phyloP scores from a whole-genome alignment of 2,888 invertebrate genomes.

The Drosophila borealis region DNA sequence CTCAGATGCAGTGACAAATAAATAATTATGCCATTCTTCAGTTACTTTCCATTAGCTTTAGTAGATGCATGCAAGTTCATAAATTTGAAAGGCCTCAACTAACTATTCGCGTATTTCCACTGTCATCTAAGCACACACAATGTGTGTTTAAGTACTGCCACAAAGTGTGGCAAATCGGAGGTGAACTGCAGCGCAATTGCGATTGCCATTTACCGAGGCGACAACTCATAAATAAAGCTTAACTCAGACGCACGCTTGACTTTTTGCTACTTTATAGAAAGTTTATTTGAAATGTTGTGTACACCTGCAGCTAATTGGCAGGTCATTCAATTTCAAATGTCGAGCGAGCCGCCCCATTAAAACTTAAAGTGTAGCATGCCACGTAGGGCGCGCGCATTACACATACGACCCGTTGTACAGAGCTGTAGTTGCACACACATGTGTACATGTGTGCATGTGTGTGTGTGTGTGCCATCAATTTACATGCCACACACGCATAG shows the following conservation, averaged over 20 bases:
- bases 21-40: too few species aligned
- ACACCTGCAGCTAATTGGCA: slow-evolving; percentile 70
- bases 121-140: too few species aligned
- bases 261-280: slow-evolving; percentile 30
- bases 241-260: slow-evolving; percentile 23
- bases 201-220: neutral
- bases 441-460: neutral
- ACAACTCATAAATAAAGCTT: slow-evolving; percentile 25
- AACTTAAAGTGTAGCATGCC: slow-evolving; percentile 75
- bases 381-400: slow-evolving; percentile 32
- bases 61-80: neutral
- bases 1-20: too few species aligned
- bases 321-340: slow-evolving; percentile 63
- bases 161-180: neutral
- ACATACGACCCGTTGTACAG: slow-evolving; percentile 30
- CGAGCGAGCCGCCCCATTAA: slow-evolving; percentile 60
- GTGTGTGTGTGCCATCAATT: slow-evolving; percentile 59
- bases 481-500: slow-evolving; percentile 76
- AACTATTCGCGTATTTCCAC: too few species aligned
- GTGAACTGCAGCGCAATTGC: too few species aligned
- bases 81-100: neutral
- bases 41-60: neutral
- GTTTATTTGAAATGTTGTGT: slow-evolving; percentile 38
- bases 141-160: neutral
- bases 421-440: neutral